A percentile compares a stretch with the other conserved stretches of the same genome.
These are phyloP conservation scores for Diploptera punctata DNA, from an alignment of 2,888 invertebrate species.

Conservation along the genomic window DNA sequence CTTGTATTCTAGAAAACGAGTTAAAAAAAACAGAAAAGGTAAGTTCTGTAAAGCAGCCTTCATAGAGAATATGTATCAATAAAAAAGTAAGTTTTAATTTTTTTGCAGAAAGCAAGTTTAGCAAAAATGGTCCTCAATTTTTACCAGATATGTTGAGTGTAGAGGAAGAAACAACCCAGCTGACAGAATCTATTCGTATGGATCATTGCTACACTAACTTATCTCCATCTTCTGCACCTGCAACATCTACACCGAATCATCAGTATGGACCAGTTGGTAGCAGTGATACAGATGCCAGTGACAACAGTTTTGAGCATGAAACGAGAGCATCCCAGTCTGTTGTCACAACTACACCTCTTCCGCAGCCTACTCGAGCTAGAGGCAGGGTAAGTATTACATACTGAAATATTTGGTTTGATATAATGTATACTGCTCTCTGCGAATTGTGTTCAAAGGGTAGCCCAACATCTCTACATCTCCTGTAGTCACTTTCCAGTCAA, in stretches of 20 bases:
- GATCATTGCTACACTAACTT: constrained; percentile 84
- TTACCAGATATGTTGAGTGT: constrained; percentile 56
- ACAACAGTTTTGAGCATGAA: constrained; percentile 11
- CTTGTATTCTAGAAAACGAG: too few relatives aligned
- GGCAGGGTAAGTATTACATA: constrained; percentile 31
- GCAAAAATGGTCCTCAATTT: too few relatives aligned
- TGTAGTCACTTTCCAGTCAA: too few relatives aligned
- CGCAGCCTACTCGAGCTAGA: constrained; percentile 9
- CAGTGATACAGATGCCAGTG: constrained; percentile 24
- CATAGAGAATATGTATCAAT: too few relatives aligned
- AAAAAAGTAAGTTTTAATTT: too few relatives aligned
- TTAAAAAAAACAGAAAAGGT: too few relatives aligned
- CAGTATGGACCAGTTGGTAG: constrained; percentile 24
- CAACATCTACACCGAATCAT: constrained; percentile 17
- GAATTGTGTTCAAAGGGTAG: too few relatives aligned
- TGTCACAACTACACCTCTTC: neutral
- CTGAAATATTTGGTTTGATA: too few relatives aligned
- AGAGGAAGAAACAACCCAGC: constrained; percentile 55
- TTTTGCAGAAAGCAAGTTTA: too few relatives aligned
- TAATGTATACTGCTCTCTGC: too few relatives aligned
- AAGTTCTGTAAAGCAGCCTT: too few relatives aligned
- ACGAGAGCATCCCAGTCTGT: neutral
- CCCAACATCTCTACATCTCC: too few relatives aligned
- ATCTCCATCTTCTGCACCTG: constrained; percentile 50
- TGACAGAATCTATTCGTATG: constrained; percentile 50